Evolutionary conservation across 30 jellyfish, hydroid and myxozoan species (phyloP), one percentile per base, ranked within the genome.

Genomic region (Morbakka virulenta): DNA sequence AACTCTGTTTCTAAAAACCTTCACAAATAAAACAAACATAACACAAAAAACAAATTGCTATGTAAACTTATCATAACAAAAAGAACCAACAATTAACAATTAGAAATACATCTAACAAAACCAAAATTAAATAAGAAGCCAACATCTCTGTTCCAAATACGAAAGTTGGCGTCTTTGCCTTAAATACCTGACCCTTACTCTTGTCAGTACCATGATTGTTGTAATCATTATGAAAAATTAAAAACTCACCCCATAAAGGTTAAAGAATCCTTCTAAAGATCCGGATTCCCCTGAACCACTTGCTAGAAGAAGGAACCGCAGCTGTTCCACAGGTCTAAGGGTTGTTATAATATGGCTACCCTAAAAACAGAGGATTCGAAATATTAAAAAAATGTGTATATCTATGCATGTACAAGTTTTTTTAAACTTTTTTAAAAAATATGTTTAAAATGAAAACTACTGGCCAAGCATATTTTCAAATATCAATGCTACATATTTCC

Each of bases 341-440:
- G 98, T 84, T 36, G 95, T 84, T 50, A 91, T 53, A 32, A 91
- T 72, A 33, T 91, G 98, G 50, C 98, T 91, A 3, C 98, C 98
- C 98, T 91, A 50, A 41, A 64, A 67, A 68, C 0, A 31, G 28
- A 1, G 25, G 28, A 6, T 21, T 2, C 4, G 6, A 64, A 64
- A 41, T 6, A 41, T 41, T 41, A n/a, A n/a, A n/a, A n/a, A n/a
- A n/a, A n/a, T n/a, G n/a, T n/a, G n/a, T n/a, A n/a, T 57, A 4
- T 57, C 71, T 11, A 57, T 26, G 22, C 22, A 57, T 24, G 26
- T 4, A n/a, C 71, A 57, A 4, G 22, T 57, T 4, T 57, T 26
- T 4, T 57, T 24, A 11, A 4, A 4, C 71, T 4, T 22, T 11
- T 26, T 22, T 22, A 11, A 24, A n/a, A 22, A 4, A 64, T 2